A percentile compares a stretch with the other conserved stretches of the same genome.
These are phyloP conservation scores for Odontomyia ornata DNA, from an alignment of 2,888 invertebrate species.

Conservation along the genomic window DNA sequence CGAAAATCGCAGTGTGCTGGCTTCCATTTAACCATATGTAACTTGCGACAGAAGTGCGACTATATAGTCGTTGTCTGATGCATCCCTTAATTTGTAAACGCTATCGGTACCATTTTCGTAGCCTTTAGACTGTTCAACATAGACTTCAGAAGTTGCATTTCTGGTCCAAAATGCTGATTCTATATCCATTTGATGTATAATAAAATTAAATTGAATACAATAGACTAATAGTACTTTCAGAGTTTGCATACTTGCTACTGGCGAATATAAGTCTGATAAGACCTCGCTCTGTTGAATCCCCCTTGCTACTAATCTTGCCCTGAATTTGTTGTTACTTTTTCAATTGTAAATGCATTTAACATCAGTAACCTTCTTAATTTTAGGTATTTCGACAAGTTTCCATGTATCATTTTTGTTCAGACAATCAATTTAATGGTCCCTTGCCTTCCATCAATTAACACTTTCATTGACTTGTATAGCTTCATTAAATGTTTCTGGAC, in stretches of 20 bases:
- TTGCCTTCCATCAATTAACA: conserved; percentile 53
- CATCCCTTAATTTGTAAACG: too few species aligned
- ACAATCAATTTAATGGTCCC: conserved; percentile 52
- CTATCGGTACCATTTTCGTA: conserved; percentile 53
- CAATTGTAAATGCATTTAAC: conserved; percentile 54
- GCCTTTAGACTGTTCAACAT: conserved; percentile 55
- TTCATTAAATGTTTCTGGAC: too few species aligned
- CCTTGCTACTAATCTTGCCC: conserved; percentile 49
- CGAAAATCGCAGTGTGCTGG: too few species aligned
- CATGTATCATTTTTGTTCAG: too few species aligned
- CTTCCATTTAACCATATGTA: too few species aligned
- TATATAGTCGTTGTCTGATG: conserved; percentile 55
- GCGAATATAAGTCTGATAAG: conserved; percentile 47
- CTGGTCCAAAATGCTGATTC: conserved; percentile 54
- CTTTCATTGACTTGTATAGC: conserved; percentile 51
- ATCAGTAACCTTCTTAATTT: conserved; percentile 54
- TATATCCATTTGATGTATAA: conserved; percentile 47
- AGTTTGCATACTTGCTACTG: conserved; percentile 53
- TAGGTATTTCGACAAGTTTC: too few species aligned
- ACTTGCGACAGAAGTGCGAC: too few species aligned
- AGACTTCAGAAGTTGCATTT: conserved; percentile 41
- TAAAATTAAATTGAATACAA: conserved; percentile 50
- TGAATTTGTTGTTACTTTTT: conserved; percentile 52
- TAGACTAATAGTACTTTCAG: conserved; percentile 54
- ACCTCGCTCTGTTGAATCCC: conserved; percentile 46